Base-by-base conservation (phyloP, 2,113 vertebrate genomes). In the Neodon shergylaensis region DNA sequence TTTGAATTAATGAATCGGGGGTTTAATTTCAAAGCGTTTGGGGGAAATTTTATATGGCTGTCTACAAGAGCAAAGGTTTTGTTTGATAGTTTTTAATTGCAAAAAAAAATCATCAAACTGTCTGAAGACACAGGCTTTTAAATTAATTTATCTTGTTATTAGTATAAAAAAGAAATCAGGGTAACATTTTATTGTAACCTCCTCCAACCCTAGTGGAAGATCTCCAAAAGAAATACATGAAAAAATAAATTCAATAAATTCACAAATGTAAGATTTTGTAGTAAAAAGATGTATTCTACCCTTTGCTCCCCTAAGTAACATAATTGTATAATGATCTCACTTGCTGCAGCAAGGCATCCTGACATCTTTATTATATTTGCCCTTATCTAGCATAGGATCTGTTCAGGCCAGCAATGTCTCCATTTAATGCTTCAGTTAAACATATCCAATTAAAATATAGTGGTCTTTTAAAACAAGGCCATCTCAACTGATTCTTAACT, bases 341-440 rank as follows among this genome's bases (percentile, higher is more conserved):
- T 95, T 96, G 84, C 22, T 91, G 16, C 39, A 81, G 47, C 84
- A 86, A 93, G 65, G 47, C 78, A 88, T 63, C 7, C 10, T 90
- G 44, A 70, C 31, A 86, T n/a, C 82, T 96, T 96, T 94, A 94
- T 96, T 96, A 91, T 74, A 87, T 95, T 94, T 95, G 73, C 16
- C 88, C 87, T 96, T 95, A 96, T 97, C 63, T 94, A 68, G n/a
- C 90, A 83, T 79, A 76, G 42, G 5, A 49, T 97, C 4, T 94
- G 5, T 96, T 90, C 73, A 89, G 68, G 47, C 33, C 84, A 92
- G 66, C 22, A n/a, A 54, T 5, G 77, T 65, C 92, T 92, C 82
- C 88, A 22, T 95, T 36, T 95, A 95, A 94, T 76, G 93, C 47
- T 96, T 94, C 58, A 96, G 22, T 88, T 77, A 97, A 96, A 42